Percentiles rank a stretch among this genome's conserved stretches.
phyloP scores from a whole-genome alignment of 2,113 vertebrate genomes.

The Prionailurus bengalensis region DNA sequence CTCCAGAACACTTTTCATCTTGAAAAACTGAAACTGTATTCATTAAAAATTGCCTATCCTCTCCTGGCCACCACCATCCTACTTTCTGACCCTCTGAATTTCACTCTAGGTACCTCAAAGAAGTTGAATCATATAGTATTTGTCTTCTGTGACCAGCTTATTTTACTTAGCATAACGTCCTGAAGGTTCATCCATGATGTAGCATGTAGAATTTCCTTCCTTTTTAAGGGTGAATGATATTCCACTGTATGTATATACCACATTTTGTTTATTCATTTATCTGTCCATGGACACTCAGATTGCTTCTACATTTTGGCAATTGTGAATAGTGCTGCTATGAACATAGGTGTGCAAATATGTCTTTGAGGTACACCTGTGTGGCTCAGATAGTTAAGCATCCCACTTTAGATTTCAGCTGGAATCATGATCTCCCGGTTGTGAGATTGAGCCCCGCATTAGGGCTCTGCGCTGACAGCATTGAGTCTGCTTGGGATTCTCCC shows the following conservation, averaged over 20 bases:
- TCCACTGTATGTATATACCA: background rate
- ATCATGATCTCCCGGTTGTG: too few species aligned
- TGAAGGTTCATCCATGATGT: background rate
- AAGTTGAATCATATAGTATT: conserved; percentile 5
- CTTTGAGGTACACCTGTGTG: background rate
- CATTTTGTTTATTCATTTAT: background rate
- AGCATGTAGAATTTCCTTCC: conserved; percentile 4
- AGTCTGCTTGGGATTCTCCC: too few species aligned
- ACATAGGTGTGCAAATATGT: background rate
- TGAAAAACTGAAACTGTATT: conserved; percentile 27
- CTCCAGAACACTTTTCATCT: background rate
- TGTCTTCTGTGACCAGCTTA: conserved; percentile 19
- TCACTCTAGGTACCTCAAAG: background rate
- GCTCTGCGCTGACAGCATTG: too few species aligned
- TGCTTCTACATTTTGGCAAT: background rate
- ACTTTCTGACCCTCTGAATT: background rate
- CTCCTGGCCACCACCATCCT: background rate
- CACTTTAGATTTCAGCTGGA: too few species aligned
- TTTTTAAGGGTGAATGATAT: conserved; percentile 12
- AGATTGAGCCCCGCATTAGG: too few species aligned
- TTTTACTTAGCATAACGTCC: conserved; percentile 28
- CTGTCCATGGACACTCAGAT: background rate
- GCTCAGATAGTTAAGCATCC: too few species aligned
- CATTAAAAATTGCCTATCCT: background rate
- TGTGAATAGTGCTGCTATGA: background rate